Percentiles rank a stretch among this genome's conserved stretches.
Conservation (phyloP, 2,888 invertebrate genomes). For the Lepidochrysops patricia region DNA sequence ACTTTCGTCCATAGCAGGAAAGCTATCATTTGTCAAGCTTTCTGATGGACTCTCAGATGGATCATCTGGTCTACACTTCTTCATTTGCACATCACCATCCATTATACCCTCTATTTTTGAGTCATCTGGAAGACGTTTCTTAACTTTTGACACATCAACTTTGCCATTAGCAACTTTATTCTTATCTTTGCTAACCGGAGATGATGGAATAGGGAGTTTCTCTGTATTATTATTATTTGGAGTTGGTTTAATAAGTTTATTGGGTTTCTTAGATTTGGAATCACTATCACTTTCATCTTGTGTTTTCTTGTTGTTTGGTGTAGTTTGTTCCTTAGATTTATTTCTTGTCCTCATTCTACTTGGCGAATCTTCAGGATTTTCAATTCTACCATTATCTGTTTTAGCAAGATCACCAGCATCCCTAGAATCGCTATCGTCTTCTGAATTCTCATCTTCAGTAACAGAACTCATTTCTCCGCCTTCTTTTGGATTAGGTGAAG, state of each 20-base stretch:
- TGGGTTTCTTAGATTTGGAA: constrained; percentile 52
- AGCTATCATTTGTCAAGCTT: constrained; percentile 89
- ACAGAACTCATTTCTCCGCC: constrained; percentile 84
- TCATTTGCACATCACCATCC: constrained; percentile 76
- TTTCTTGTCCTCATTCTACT: constrained; percentile 92
- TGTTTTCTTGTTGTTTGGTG: constrained; percentile 62
- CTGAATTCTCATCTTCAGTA: constrained; percentile 93
- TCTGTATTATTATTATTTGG: constrained; percentile 59
- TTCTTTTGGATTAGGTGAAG: constrained; percentile 81
- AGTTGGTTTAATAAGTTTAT: constrained; percentile 50
- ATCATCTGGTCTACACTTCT: constrained; percentile 67
- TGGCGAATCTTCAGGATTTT: constrained; percentile 86
- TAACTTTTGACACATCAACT: constrained; percentile 71
- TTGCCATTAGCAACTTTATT: constrained; percentile 66
- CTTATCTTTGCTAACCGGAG: constrained; percentile 58
- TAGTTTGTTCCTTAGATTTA: constrained; percentile 84
- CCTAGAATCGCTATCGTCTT: constrained; percentile 95
- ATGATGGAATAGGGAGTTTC: constrained; percentile 53
- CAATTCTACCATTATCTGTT: constrained; percentile 86
- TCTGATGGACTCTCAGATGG: constrained; percentile 85
- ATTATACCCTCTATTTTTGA: constrained; percentile 75
- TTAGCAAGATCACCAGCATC: constrained; percentile 86
- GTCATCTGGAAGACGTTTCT: constrained; percentile 73
- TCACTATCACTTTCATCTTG: constrained; percentile 70
- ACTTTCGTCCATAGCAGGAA: constrained; percentile 83